Conservation (phyloP, 2,113 vertebrate genomes). For the Archilochus colubris region DNA sequence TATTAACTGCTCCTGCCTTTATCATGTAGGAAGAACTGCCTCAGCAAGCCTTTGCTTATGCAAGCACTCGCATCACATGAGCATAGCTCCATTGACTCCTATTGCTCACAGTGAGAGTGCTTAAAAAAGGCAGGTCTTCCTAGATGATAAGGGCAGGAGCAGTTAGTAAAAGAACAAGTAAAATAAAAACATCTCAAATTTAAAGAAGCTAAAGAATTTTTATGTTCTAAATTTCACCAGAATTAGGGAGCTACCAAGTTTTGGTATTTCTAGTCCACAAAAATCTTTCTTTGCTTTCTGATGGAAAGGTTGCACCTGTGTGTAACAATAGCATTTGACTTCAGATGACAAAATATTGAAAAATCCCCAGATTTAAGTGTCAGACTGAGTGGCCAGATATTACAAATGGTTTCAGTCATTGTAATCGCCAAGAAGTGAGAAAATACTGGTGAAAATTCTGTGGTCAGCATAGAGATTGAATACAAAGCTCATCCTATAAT, state of each 20-base stretch:
- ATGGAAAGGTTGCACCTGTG: background rate
- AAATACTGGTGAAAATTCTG: background rate
- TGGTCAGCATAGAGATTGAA: background rate
- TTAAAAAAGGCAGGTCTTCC: background rate
- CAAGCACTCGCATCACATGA: background rate
- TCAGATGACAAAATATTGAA: background rate
- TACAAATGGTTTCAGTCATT: background rate
- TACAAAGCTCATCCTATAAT: background rate
- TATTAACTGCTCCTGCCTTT: background rate
- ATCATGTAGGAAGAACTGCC: background rate
- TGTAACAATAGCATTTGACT: background rate
- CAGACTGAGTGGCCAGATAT: background rate
- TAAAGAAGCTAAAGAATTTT: background rate
- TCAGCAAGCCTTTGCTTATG: background rate
- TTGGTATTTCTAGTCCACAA: background rate
- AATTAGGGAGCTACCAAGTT: background rate
- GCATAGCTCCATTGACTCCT: too few relatives aligned
- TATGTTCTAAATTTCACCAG: background rate
- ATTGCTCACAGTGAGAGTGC: too few relatives aligned
- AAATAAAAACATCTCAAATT: background rate
- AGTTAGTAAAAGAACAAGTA: background rate
- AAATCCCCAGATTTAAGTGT: background rate
- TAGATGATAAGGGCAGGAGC: background rate
- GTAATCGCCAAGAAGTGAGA: background rate
- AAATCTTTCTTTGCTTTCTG: accelerated